Percentiles rank a stretch among this genome's conserved stretches.
Conservation (phyloP, 2,888 invertebrate species). For the Noctua comes region DNA sequence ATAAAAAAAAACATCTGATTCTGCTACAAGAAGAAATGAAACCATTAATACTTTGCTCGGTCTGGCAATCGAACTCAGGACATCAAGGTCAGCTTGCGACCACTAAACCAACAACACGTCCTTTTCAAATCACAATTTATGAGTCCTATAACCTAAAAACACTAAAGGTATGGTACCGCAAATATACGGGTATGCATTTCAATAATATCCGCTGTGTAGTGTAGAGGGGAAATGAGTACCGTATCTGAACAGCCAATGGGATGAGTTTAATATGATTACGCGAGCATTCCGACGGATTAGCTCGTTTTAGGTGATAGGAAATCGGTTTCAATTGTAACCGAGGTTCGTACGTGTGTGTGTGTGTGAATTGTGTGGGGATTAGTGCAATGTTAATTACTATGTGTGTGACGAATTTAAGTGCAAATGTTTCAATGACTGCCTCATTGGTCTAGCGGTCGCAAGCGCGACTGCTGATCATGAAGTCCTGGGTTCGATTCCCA, state of each 20-base stretch:
- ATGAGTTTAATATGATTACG: conserved; percentile 65
- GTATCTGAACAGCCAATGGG: conserved; percentile 64
- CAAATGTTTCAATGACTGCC: neutral
- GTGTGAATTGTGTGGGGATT: neutral
- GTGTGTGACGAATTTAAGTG: neutral
- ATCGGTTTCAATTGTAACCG: conserved; percentile 34
- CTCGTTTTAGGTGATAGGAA: conserved; percentile 45
- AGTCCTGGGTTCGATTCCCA: too few relatives aligned
- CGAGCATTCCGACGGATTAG: conserved; percentile 63
- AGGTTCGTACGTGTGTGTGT: conserved; percentile 1
- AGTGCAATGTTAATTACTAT: neutral
- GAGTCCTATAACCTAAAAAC: conserved; percentile 25
- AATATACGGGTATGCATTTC: conserved; percentile 74
- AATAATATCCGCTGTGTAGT: conserved; percentile 82
- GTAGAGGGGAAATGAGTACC: conserved; percentile 78
- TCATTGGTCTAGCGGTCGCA: too few relatives aligned
- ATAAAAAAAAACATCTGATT: too few relatives aligned
- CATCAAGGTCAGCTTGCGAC: neutral
- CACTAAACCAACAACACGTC: neutral
- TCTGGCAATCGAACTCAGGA: neutral
- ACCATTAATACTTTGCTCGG: too few relatives aligned
- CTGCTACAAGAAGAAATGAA: too few relatives aligned
- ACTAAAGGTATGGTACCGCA: conserved; percentile 51
- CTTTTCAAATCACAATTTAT: neutral
- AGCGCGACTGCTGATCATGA: too few relatives aligned